These are phyloP conservation scores for Tetragnatha montana DNA, from an alignment of 2,888 invertebrate species.

Conservation along the genomic window DNA sequence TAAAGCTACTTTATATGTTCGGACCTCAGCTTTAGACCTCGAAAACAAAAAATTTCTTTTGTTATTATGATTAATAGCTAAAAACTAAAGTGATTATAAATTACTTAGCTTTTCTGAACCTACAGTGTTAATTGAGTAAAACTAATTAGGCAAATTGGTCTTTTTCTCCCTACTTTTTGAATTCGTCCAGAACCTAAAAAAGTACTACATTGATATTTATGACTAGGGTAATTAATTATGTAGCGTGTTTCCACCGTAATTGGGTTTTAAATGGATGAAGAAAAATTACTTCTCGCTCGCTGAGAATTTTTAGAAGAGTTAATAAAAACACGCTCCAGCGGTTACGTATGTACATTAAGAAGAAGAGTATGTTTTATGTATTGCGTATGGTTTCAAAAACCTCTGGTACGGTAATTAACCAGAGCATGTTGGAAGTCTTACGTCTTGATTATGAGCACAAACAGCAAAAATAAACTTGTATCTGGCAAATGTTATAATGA, in stretches of 20 bases:
- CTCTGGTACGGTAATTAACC: too few relatives aligned
- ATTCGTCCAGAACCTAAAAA: conserved; percentile 14
- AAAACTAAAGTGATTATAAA: conserved; percentile 38
- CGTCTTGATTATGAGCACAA: background rate
- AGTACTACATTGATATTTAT: conserved; percentile 32
- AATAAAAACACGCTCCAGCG: background rate
- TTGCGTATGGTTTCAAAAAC: background rate
- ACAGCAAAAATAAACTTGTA: background rate
- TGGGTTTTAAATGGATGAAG: conserved; percentile 48
- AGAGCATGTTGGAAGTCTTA: too few relatives aligned
- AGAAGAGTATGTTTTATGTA: conserved; percentile 5
- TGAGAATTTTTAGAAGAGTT: conserved; percentile 13
- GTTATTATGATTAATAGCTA: conserved; percentile 42
- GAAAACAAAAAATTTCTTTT: conserved; percentile 9
- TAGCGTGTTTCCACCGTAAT: conserved; percentile 33
- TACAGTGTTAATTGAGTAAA: conserved; percentile 43
- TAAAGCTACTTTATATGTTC: too few relatives aligned
- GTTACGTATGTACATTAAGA: background rate
- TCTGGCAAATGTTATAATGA: too few relatives aligned
- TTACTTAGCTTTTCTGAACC: conserved; percentile 24
- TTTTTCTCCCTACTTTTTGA: conserved; percentile 22
- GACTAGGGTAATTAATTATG: conserved; percentile 52
- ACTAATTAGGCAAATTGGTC: conserved; percentile 47
- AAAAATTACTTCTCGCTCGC: conserved; percentile 18
- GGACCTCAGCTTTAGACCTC: background rate